Evolutionary conservation across 2,888 invertebrate species (phyloP), one percentile per base, ranked within the genome.

Genomic region (Acrobasis consociella): DNA sequence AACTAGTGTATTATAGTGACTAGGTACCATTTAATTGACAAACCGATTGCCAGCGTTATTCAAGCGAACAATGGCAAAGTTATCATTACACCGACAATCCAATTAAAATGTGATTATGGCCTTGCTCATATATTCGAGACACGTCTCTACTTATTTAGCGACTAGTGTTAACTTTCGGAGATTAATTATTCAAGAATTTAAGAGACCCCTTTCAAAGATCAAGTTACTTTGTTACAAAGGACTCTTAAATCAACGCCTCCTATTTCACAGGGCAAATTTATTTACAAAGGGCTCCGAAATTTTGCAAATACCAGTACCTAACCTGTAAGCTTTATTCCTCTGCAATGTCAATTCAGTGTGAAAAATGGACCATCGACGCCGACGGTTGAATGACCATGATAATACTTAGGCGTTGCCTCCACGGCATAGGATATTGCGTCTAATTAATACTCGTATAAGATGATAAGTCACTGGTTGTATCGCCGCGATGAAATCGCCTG

Each of bases 151-250:
- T 53, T 9, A 53, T 38, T 55, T 15, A 10, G 55, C 55, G n/a
- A n/a, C n/a, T n/a, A n/a, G n/a, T n/a, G 10, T 38, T 55, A 16
- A 39, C 55, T 55, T 55, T 55, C 49, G 9, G 13, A 9, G 22
- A 9, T 58, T 37, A 49, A 49, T 49, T 49, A 58, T 58, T 58
- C 49, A 58, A 49, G 58, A 31, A 46, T 31, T 11, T 49, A 31
- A n/a, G 15, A 31, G 9, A n/a, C 49, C 31, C 49, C 22, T 9
- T 1, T 58, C 46, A 11, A 58, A 9, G n/a, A 15, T 9, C 37
- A 9, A 58, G 22, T 42, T 58, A 3, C 22, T n/a, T 58, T 16
- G 31, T 52, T 22, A 22, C 10, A 16, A 22, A 51, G 51, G 1
- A 22, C 51, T 51, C 22, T 42, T 42, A 42, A 13, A 42, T 10